Evolutionary conservation across 2,113 vertebrate genomes (phyloP), one percentile per base, ranked within the genome.

Genomic region (Daubentonia madagascariensis): DNA sequence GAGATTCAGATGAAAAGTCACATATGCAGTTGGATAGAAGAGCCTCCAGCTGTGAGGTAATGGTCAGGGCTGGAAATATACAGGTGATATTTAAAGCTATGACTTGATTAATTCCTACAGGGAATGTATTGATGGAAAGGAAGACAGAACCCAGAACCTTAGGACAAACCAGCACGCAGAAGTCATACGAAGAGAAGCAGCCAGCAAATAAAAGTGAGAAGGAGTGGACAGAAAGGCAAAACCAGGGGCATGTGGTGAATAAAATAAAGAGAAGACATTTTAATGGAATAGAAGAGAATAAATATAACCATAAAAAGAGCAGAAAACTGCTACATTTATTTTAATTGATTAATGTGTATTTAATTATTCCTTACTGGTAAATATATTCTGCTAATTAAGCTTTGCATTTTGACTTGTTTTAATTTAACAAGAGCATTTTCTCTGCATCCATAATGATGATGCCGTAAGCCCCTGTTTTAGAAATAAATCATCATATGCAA

Each of bases 311-410:
- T 72, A 52, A 85, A 63, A 83, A 83, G 28, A 80, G 8, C 37
- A 86, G 79, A n/a, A 57, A 65, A 40, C 25, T n/a, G 54, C 54
- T 32, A 61, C 85, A 84, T 89, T 92, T 96, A 93, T 96, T 96
- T 97, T 96, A 88, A 96, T 75, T 98, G 97, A 97, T 96, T 97
- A 93, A 96, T 95, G 83, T 83, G 40, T 87, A 95, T 94, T 98
- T 97, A 96, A 96, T 96, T 96, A 95, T 96, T 97, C 97, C 96
- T 97, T 95, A 84, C 95, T 97, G 86, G 95, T 96, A 98, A 96
- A 97, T 98, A 95, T 92, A 98, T 96, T 91, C 96, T 87, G 40
- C 93, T 98, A 97, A 98, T 96, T 96, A 96, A 97, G 85, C 79
- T 96, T 95, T 94, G 92, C 94, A 95, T 95, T 97, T 97, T 96